These are phyloP conservation scores for Cryptotis parvus DNA, from an alignment of 2,113 vertebrate genomes.

Conservation along the genomic window DNA sequence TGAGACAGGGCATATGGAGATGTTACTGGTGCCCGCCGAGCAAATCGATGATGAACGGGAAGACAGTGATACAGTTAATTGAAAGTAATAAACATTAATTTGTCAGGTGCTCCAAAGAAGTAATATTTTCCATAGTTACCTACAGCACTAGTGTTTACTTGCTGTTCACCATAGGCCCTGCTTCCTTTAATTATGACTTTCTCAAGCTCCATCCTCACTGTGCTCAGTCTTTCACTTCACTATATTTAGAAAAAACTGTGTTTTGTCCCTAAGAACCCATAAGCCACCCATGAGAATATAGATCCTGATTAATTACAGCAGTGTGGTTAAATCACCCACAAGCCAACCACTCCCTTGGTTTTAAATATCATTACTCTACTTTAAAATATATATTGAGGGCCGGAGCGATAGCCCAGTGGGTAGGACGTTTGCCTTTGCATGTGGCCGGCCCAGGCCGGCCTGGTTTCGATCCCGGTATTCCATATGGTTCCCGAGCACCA, in stretches of 20 bases:
- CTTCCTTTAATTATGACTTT: slow-evolving; percentile 47
- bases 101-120: slow-evolving; percentile 56
- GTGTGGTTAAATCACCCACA: neutral
- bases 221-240: slow-evolving; percentile 28
- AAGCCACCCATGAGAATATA: neutral
- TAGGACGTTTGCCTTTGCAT: no score
- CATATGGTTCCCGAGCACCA: no score
- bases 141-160: slow-evolving; percentile 34
- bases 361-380: slow-evolving; percentile 49
- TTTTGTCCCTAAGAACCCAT: slow-evolving; percentile 38
- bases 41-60: no score
- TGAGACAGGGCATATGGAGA: no score
- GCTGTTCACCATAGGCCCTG: neutral
- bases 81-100: slow-evolving; percentile 73
- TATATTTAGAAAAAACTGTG: slow-evolving; percentile 38
- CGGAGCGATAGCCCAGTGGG: no score
- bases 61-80: no score
- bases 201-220: neutral
- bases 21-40: no score
- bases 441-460: no score
- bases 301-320: slow-evolving; percentile 4
- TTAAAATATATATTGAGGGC: slow-evolving; percentile 8
- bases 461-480: no score
- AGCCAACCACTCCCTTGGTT: slow-evolving; percentile 26
- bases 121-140: slow-evolving; percentile 70